phyloP scores from a whole-genome alignment of 2,113 vertebrate species.

The Macroglossus sobrinus region DNA sequence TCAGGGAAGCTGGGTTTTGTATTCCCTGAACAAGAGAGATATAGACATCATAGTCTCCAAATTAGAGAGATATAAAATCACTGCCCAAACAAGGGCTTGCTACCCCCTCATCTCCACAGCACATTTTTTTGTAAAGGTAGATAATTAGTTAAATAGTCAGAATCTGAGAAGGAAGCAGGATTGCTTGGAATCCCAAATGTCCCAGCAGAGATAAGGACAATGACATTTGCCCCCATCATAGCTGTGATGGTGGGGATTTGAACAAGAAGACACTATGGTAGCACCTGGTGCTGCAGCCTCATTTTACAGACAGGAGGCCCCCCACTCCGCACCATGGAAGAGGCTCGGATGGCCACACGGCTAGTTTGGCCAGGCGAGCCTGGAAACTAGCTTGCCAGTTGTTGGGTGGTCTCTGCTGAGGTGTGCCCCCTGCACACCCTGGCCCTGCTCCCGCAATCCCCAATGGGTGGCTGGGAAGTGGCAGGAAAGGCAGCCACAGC shows the following conservation, averaged over 20 bases:
- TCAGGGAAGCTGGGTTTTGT: background rate
- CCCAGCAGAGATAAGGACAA: background rate
- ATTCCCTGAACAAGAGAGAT: background rate
- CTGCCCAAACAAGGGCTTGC: background rate
- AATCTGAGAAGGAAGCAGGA: background rate
- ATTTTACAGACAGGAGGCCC: background rate
- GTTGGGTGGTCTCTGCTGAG: background rate
- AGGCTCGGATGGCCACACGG: background rate
- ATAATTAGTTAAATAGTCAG: background rate
- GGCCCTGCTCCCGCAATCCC: background rate
- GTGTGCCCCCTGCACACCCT: background rate
- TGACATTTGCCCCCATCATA: background rate
- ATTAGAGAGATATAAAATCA: background rate
- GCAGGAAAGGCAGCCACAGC: background rate
- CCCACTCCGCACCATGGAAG: rapidly evolving
- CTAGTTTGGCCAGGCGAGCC: rapidly evolving
- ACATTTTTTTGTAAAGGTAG: background rate
- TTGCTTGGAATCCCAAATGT: background rate
- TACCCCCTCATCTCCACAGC: background rate
- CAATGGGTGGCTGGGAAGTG: background rate
- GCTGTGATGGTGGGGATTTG: background rate
- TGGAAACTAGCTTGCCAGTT: background rate
- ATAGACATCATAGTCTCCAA: background rate
- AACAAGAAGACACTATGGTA: background rate
- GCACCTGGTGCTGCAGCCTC: too few relatives aligned